A percentile compares a stretch with the other conserved stretches of the same genome.
These are phyloP conservation scores for Toxonevra muliebris DNA, from an alignment of 2,888 invertebrate species.

Conservation along the genomic window DNA sequence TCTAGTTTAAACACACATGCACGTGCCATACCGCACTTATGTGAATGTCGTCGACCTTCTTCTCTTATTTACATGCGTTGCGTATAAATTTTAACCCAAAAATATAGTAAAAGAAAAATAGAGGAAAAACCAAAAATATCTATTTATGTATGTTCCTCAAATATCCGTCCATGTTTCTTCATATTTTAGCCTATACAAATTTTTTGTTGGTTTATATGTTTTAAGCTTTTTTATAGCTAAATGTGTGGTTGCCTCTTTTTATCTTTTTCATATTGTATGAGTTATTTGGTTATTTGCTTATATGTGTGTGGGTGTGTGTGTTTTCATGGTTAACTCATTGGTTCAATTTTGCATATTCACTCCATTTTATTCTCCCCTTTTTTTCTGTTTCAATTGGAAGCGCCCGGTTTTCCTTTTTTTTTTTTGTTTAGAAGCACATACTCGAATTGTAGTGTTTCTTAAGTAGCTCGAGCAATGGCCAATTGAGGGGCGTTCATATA, in stretches of 20 bases:
- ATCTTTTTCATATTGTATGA: not conserved
- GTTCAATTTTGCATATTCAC: not conserved
- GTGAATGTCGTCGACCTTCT: conserved; percentile 24
- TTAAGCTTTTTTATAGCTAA: not conserved
- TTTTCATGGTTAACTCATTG: not conserved
- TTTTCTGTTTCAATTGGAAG: not conserved
- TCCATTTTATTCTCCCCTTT: not conserved
- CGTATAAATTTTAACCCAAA: conserved; percentile 37
- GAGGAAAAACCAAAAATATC: not conserved
- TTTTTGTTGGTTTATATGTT: not conserved
- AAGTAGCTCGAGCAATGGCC: no score
- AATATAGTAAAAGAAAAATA: not conserved
- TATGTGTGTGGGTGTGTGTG: not conserved
- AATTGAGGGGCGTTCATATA: no score
- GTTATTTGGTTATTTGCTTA: not conserved
- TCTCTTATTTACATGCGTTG: conserved; percentile 30
- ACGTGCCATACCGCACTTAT: not conserved
- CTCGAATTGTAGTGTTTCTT: no score
- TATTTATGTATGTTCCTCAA: not conserved
- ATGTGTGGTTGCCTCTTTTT: not conserved
- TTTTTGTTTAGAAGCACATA: no score
- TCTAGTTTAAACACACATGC: not conserved
- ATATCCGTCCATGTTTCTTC: not conserved
- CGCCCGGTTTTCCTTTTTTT: no score
- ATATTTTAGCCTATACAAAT: not conserved